Evolutionary conservation across 2,888 invertebrate genomes (phyloP).

Genomic region (Agrotis ipsilon): DNA sequence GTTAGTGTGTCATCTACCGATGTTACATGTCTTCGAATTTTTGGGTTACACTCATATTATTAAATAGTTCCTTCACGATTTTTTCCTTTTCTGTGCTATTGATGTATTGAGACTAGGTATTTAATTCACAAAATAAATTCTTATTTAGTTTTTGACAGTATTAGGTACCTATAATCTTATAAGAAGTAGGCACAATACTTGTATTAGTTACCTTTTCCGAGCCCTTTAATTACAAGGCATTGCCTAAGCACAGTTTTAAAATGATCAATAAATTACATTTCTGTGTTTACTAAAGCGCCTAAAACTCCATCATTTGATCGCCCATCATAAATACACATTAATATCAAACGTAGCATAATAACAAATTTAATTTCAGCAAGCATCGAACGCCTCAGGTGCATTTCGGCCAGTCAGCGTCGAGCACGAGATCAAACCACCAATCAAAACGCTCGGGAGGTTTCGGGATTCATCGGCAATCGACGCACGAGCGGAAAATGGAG

Average conservation of each 20-base stretch:
- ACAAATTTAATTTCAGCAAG: conserved; percentile 62
- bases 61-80: no score
- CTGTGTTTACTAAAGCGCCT: conserved; percentile 49
- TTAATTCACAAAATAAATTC: no score
- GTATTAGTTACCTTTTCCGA: neutral
- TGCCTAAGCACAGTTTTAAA: neutral
- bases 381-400: conserved; percentile 58
- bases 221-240: conserved; percentile 19
- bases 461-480: conserved; percentile 54
- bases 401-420: conserved; percentile 62
- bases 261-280: conserved; percentile 23
- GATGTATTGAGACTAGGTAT: no score
- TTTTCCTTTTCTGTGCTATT: no score
- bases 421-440: conserved; percentile 58
- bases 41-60: no score
- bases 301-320: conserved; percentile 66
- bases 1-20: no score
- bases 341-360: conserved; percentile 58
- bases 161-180: no score
- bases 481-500: conserved; percentile 63
- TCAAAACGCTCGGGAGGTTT: conserved; percentile 44
- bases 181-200: no score
- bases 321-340: conserved; percentile 65
- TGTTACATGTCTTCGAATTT: no score
- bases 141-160: no score